A percentile compares a stretch with the other conserved stretches of the same genome.
Evolutionary conservation across 2,113 vertebrate genomes (phyloP).

Genomic region (Anoplopoma fimbria): DNA sequence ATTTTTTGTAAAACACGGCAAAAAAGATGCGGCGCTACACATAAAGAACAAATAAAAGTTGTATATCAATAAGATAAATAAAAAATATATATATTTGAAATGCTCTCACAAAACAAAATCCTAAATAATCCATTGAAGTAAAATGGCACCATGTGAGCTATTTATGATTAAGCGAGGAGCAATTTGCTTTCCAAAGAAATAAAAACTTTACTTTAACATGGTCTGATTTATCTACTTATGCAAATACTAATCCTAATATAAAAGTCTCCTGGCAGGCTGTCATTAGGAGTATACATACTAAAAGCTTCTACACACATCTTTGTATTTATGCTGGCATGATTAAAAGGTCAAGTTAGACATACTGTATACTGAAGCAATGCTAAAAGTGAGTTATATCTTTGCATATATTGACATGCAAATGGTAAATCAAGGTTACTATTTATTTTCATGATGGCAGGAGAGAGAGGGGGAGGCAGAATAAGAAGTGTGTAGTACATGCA

Average conservation of each 20-base stretch:
- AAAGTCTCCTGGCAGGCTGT: not conserved
- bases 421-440: not conserved
- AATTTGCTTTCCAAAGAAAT: constrained; percentile 20
- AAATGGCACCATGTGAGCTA: constrained; percentile 2
- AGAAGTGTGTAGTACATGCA: not conserved
- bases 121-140: constrained; percentile 11
- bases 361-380: not conserved
- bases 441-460: not conserved
- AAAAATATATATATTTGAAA: not conserved
- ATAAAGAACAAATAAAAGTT: constrained; percentile 8
- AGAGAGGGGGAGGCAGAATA: not conserved
- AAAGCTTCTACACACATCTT: not conserved
- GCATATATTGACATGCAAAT: not conserved
- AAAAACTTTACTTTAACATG: constrained; percentile 7
- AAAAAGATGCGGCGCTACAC: not conserved
- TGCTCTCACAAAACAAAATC: not conserved
- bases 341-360: not conserved
- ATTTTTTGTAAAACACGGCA: not conserved
- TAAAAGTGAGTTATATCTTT: not conserved
- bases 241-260: constrained; percentile 13
- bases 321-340: not conserved
- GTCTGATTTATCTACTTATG: constrained; percentile 32
- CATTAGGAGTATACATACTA: not conserved
- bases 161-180: constrained; percentile 7
- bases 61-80: not conserved